These are phyloP conservation scores for Bucco capensis DNA, from an alignment of 2,113 vertebrate genomes.

Conservation along the genomic window DNA sequence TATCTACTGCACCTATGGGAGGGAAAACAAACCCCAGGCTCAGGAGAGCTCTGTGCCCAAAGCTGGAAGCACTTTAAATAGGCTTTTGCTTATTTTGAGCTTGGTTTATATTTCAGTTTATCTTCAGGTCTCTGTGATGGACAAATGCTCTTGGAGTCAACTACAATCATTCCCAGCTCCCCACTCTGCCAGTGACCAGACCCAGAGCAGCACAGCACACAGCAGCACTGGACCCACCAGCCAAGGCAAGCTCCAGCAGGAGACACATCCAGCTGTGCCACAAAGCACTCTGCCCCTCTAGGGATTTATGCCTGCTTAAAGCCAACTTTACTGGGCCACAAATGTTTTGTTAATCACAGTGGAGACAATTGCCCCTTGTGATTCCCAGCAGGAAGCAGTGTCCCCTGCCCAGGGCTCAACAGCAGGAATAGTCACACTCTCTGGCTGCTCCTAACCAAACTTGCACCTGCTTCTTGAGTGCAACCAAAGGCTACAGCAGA, in stretches of 20 bases:
- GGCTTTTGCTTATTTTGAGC: background rate
- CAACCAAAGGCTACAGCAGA: background rate
- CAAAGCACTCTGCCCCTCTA: background rate
- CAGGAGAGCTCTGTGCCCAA: background rate
- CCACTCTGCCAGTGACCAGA: background rate
- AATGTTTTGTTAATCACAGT: background rate
- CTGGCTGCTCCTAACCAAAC: background rate
- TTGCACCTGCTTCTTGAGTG: background rate
- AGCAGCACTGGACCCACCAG: fast-evolving
- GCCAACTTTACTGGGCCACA: background rate
- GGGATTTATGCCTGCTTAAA: background rate
- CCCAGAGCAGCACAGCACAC: fast-evolving
- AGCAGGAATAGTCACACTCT: fast-evolving
- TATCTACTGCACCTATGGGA: fast-evolving
- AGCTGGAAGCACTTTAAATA: background rate
- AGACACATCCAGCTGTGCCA: fast-evolving
- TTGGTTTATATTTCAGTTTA: background rate
- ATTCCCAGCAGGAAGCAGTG: background rate
- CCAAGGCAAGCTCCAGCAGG: background rate
- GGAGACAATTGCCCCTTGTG: background rate
- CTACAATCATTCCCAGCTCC: background rate
- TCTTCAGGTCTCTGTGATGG: background rate
- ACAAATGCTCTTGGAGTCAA: background rate
- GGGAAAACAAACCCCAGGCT: background rate
- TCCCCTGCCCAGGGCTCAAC: background rate